These are phyloP conservation scores for Spea bombifrons DNA, from an alignment of 2,113 vertebrate genomes.

Conservation along the genomic window DNA sequence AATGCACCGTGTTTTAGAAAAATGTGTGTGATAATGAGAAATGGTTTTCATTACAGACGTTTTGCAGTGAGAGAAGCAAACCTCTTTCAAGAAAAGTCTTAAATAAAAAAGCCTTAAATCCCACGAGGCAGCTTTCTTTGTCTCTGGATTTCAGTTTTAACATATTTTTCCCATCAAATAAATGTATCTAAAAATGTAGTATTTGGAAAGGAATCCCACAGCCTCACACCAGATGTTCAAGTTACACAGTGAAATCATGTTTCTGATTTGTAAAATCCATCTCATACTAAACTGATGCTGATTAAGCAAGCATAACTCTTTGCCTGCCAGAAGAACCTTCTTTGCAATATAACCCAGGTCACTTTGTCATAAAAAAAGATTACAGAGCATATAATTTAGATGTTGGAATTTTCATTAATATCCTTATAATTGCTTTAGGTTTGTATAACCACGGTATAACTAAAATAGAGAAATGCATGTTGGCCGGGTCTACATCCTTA, in stretches of 20 bases:
- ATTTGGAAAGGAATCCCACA: slow-evolving; percentile 23
- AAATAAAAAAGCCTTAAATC: slow-evolving; percentile 41
- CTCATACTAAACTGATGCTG: slow-evolving; percentile 12
- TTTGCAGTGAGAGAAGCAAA: slow-evolving; percentile 28
- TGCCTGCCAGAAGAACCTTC: not conserved
- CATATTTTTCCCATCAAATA: slow-evolving; percentile 45
- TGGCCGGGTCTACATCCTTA: too few relatives aligned
- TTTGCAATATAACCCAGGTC: not conserved
- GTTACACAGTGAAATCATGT: slow-evolving; percentile 37
- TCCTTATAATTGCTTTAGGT: too few relatives aligned
- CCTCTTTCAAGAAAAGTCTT: slow-evolving; percentile 42
- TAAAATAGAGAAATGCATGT: too few relatives aligned
- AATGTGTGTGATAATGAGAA: slow-evolving; percentile 46
- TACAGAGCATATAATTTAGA: too few relatives aligned
- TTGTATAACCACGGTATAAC: too few relatives aligned
- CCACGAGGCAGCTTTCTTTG: slow-evolving; percentile 18
- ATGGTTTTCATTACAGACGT: slow-evolving; percentile 45
- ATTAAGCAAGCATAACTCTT: slow-evolving; percentile 19
- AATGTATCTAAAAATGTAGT: slow-evolving; percentile 41
- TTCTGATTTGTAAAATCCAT: slow-evolving; percentile 26
- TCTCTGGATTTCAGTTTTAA: slow-evolving; percentile 41
- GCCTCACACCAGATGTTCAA: slow-evolving; percentile 38
- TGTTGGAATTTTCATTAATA: too few relatives aligned
- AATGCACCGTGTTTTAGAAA: slow-evolving; percentile 31
- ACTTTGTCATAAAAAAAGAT: not conserved